Evolutionary conservation across 2,888 invertebrate species (phyloP).

Genomic region (Anorthoa munda): DNA sequence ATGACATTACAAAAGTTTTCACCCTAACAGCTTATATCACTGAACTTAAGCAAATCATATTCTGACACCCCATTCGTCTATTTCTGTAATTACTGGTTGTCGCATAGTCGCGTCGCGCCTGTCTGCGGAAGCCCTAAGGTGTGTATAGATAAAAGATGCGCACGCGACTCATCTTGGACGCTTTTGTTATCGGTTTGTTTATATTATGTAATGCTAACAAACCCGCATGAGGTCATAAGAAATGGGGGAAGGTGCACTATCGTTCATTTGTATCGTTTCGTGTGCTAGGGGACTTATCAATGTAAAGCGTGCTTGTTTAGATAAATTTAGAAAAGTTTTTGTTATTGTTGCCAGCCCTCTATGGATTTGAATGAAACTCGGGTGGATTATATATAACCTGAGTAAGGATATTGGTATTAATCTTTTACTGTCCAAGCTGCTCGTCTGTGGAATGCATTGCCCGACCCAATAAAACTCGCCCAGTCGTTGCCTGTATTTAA

Average conservation of each 20-base stretch:
- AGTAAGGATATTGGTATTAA: too few relatives aligned
- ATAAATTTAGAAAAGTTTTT: slow-evolving; percentile 3
- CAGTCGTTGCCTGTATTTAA: too few relatives aligned
- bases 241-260: slow-evolving; percentile 45
- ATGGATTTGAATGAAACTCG: too few relatives aligned
- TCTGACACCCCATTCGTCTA: background rate
- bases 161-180: slow-evolving; percentile 65
- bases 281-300: slow-evolving; percentile 37
- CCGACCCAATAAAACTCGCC: too few relatives aligned
- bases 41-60: background rate
- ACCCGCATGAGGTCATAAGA: slow-evolving; percentile 41
- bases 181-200: slow-evolving; percentile 52
- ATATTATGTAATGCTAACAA: slow-evolving; percentile 45
- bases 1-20: too few relatives aligned
- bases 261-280: slow-evolving; percentile 34
- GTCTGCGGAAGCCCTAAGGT: slow-evolving; percentile 5
- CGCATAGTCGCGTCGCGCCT: background rate
- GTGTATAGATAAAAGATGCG: slow-evolving; percentile 51
- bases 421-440: too few relatives aligned
- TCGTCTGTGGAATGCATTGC: too few relatives aligned
- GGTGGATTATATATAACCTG: too few relatives aligned
- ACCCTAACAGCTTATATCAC: background rate
- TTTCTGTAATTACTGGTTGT: background rate
- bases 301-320: slow-evolving; percentile 1
- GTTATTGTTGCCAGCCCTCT: background rate